Evolutionary conservation across 2,797 vertebrate species (phyloP), one percentile per base, ranked within the genome.

Genomic region (Falco biarmicus): DNA sequence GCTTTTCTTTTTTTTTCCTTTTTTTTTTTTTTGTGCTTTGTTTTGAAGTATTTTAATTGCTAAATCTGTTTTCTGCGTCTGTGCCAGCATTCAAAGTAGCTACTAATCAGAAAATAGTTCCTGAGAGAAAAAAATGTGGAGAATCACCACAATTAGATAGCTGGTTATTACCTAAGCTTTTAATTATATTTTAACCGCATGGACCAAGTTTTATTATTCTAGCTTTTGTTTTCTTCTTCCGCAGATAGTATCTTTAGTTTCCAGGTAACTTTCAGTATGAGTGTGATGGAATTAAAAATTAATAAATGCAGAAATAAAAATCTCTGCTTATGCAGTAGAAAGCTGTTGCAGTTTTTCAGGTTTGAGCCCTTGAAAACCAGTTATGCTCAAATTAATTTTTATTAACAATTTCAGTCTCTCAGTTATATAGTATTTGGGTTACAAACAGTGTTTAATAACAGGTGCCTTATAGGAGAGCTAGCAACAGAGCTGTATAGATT

Each of bases 111-210:
- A 63, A 91, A 90, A 88, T 18, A 88, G 85, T 60, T 96, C 93
- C 94, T 90, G 87, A 73, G 94, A 86, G 94, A 21, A 90, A 83
- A 83, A 95, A 82, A 47, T 37, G 22, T 59, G 19, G 84, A 69
- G 85, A 79, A 74, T 87, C 90, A 48, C 77, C 93, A 51, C 85
- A 84, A 70, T 90, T 60, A 89, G 75, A 24, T 73, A 66, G 54
- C 93, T 77, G 74, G 11, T 71, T 78, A 75, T 94, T 93, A 84
- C 87, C 56, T 37, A 22, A 79, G 88, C 93, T 87, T 91, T 96
- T 95, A 82, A 95, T 96, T 93, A 28, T 41, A 13, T 86, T 84
- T 84, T 87, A 89, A 95, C 84, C 66, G 47, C 89, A 47, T 16
- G 59, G 76, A 84, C 85, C 77, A 37, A 24, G 45, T 53, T 82